Conservation (phyloP, 2,888 invertebrate species). For the Oegoconia quadripuncta region DNA sequence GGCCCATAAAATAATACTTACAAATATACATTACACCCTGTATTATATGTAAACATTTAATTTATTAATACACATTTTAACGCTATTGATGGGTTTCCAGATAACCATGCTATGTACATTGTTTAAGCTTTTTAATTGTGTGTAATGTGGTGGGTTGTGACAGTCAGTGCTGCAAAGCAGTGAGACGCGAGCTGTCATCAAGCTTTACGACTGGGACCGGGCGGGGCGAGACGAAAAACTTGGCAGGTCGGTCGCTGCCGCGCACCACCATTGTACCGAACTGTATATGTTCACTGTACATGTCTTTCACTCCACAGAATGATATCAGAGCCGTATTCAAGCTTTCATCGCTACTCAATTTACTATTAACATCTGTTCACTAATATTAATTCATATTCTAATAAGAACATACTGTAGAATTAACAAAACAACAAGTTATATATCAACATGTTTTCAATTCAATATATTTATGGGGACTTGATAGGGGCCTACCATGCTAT, state of each 20-base stretch:
- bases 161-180: constrained; percentile 65
- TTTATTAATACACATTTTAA: neutral
- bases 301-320: neutral
- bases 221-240: constrained; percentile 94
- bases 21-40: constrained; percentile 3
- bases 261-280: constrained; percentile 12
- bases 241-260: constrained; percentile 86
- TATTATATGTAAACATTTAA: constrained; percentile 4
- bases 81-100: neutral
- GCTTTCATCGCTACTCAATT: no score
- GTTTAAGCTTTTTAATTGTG: constrained; percentile 16
- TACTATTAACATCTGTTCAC: no score
- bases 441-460: no score
- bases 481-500: no score
- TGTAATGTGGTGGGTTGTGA: constrained; percentile 63
- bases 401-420: no score
- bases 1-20: no score
- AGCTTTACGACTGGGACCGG: constrained; percentile 95
- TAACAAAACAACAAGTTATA: no score
- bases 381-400: no score
- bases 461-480: no score
- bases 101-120: neutral
- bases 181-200: constrained; percentile 65
- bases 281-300: constrained; percentile 14
- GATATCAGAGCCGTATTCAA: no score